These are phyloP conservation scores for Accipiter cooperii DNA, from an alignment of 2,113 vertebrate species.

Conservation along the genomic window DNA sequence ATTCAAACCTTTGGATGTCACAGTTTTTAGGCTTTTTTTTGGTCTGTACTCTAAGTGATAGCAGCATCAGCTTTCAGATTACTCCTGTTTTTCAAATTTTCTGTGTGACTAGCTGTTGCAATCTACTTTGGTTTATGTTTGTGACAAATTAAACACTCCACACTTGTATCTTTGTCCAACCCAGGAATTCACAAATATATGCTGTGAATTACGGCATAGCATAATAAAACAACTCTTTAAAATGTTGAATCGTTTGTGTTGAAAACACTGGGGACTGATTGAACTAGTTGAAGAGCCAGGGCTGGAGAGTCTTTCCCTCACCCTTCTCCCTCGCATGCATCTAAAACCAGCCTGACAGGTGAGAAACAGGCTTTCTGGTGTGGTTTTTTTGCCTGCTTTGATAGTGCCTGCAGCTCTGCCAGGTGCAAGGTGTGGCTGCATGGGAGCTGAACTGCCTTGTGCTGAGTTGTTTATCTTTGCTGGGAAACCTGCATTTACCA, in stretches of 20 bases:
- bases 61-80: neutral
- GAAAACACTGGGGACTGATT: neutral
- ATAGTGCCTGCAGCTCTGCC: constrained; percentile 12
- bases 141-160: neutral
- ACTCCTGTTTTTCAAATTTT: neutral
- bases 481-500: neutral
- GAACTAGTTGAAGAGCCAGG: neutral
- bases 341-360: constrained; percentile 40
- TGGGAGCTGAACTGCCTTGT: constrained; percentile 23
- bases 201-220: neutral
- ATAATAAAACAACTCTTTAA: neutral
- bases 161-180: neutral
- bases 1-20: neutral
- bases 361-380: constrained; percentile 50
- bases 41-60: neutral
- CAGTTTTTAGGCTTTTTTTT: neutral
- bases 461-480: constrained; percentile 21
- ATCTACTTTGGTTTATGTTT: neutral
- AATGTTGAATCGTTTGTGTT: neutral
- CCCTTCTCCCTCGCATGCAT: neutral
- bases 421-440: constrained; percentile 50
- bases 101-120: neutral
- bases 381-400: constrained; percentile 10
- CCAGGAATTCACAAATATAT: neutral
- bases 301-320: neutral